Conservation (phyloP, 2,113 vertebrate genomes). For the Tupaia tana region DNA sequence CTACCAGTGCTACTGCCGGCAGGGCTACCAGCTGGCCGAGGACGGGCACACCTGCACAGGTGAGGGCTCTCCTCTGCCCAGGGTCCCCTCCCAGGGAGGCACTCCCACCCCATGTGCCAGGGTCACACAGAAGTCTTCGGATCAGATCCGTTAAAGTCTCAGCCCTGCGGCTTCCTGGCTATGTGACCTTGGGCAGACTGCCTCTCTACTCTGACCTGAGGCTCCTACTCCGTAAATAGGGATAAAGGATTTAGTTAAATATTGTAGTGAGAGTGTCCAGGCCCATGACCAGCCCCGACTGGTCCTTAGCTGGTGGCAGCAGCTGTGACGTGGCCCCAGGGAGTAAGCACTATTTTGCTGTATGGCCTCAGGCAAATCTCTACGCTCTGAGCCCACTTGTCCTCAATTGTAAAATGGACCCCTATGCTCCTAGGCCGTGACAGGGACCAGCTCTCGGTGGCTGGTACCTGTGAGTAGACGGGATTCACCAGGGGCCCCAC, state of each 20-base stretch:
- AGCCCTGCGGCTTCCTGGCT: not conserved
- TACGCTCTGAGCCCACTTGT: not conserved
- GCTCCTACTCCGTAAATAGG: not conserved
- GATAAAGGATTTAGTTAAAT: not conserved
- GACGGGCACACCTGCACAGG: constrained; percentile 95
- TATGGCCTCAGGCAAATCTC: not conserved
- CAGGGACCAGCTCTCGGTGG: fast-evolving
- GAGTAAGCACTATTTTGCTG: fast-evolving
- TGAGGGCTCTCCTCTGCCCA: constrained; percentile 62
- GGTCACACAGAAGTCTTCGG: not conserved
- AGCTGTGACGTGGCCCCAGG: fast-evolving
- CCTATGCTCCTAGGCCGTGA: not conserved
- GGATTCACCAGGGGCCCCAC: not conserved
- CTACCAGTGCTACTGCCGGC: constrained; percentile 96
- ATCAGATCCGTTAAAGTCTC: fast-evolving
- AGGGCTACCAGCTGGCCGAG: constrained; percentile 94
- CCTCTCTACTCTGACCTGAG: not conserved
- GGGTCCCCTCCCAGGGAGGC: not conserved
- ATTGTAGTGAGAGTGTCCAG: not conserved
- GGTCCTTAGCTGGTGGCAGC: fast-evolving
- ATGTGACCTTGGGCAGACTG: fast-evolving
- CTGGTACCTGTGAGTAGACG: fast-evolving
- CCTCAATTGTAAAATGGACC: not conserved
- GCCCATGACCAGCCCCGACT: fast-evolving
- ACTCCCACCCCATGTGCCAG: fast-evolving